Conservation (phyloP, 2,113 vertebrate genomes). For the Perca fluviatilis region DNA sequence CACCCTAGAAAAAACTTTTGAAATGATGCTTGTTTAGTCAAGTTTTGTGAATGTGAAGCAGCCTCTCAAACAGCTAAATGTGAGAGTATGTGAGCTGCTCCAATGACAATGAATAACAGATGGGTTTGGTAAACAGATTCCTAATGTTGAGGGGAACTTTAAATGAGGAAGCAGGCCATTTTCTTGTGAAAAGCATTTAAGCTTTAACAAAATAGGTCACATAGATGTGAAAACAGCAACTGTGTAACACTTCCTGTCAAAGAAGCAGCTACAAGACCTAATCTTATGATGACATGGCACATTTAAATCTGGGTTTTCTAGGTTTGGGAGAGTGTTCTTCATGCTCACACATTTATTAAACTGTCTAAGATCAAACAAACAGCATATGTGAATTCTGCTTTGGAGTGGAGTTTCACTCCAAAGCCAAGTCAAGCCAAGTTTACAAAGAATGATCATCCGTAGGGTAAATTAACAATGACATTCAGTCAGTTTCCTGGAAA, state of each 20-base stretch:
- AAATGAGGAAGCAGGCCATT: slow-evolving; percentile 28
- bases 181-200: neutral
- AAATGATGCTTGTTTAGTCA: slow-evolving; percentile 8
- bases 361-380: slow-evolving; percentile 49
- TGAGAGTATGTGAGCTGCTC: slow-evolving; percentile 32
- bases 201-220: slow-evolving; percentile 3
- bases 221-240: slow-evolving; percentile 1
- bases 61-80: slow-evolving; percentile 27
- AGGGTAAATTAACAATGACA: slow-evolving; percentile 39
- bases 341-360: slow-evolving; percentile 43
- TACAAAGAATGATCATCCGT: slow-evolving; percentile 22
- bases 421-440: slow-evolving; percentile 25
- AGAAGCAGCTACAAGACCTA: neutral
- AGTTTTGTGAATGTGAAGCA: slow-evolving; percentile 40
- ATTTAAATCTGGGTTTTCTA: slow-evolving; percentile 4
- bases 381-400: slow-evolving; percentile 52
- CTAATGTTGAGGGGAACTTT: slow-evolving; percentile 2
- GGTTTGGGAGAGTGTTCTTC: slow-evolving; percentile 9
- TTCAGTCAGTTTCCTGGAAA: slow-evolving; percentile 34
- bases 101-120: slow-evolving; percentile 68
- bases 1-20: slow-evolving; percentile 9
- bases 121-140: slow-evolving; percentile 39
- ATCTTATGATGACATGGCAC: slow-evolving; percentile 14
- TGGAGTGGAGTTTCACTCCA: slow-evolving; percentile 23
- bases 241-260: neutral